These are phyloP conservation scores for Spinibarbus caldwelli DNA, from an alignment of 2,797 vertebrate species.

Conservation along the genomic window DNA sequence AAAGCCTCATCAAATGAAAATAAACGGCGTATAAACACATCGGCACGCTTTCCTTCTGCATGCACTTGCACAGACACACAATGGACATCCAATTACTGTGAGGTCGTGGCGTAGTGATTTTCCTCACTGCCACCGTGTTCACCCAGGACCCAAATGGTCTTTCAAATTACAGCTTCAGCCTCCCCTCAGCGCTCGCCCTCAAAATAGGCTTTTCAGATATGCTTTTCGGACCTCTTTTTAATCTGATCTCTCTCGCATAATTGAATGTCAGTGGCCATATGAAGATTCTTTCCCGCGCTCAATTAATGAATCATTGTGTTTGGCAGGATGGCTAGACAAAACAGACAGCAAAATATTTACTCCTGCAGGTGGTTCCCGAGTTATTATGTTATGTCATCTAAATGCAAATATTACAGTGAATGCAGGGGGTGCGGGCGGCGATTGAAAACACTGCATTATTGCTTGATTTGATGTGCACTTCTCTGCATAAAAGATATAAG, in stretches of 20 bases:
- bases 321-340: constrained; percentile 75
- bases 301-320: constrained; percentile 77
- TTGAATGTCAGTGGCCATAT: constrained; percentile 85
- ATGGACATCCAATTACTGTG: constrained; percentile 80
- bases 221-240: constrained; percentile 73
- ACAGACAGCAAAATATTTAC: constrained; percentile 81
- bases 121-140: constrained; percentile 74
- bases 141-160: constrained; percentile 68
- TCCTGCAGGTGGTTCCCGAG: constrained; percentile 74
- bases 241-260: constrained; percentile 80
- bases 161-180: constrained; percentile 73
- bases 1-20: constrained; percentile 37
- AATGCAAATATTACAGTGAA: constrained; percentile 82
- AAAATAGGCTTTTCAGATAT: constrained; percentile 77
- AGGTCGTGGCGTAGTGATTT: constrained; percentile 74
- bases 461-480: constrained; percentile 78
- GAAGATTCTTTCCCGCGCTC: constrained; percentile 79
- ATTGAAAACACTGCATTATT: constrained; percentile 81
- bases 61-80: constrained; percentile 60
- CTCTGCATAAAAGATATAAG: constrained; percentile 80
- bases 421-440: constrained; percentile 56
- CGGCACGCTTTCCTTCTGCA: neutral
- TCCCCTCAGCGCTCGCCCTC: constrained; percentile 59
- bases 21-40: neutral
- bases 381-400: constrained; percentile 84